Conservation (phyloP, 2,113 vertebrate genomes). For the Ictalurus furcatus region DNA sequence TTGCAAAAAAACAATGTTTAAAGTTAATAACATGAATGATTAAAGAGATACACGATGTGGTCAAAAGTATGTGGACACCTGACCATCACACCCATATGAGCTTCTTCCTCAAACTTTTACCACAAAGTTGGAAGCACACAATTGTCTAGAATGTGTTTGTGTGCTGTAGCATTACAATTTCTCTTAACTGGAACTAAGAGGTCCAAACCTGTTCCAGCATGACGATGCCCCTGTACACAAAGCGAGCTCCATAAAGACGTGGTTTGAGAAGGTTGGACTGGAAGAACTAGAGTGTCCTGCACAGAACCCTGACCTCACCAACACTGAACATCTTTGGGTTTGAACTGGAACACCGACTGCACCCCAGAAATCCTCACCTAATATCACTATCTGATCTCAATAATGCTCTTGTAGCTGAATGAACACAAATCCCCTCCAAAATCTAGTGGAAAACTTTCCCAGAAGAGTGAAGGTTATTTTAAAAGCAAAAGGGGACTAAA, state of each 20-base stretch:
- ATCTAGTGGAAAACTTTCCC: not conserved
- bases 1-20: not conserved
- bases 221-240: not conserved
- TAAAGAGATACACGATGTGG: not conserved
- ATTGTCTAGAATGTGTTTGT: not conserved
- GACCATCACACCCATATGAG: not conserved
- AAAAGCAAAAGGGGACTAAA: not conserved
- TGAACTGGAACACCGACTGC: not conserved
- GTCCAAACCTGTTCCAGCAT: not conserved
- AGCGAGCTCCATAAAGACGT: not conserved
- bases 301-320: not conserved
- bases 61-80: not conserved
- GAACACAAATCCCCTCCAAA: not conserved
- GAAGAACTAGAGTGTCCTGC: not conserved
- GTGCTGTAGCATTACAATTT: not conserved
- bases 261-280: not conserved
- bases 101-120: not conserved
- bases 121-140: too few relatives aligned
- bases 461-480: not conserved
- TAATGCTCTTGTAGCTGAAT: not conserved
- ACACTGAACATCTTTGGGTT: not conserved
- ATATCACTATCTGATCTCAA: not conserved
- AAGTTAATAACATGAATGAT: not conserved
- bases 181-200: not conserved
- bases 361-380: not conserved